Evolutionary conservation across 2,888 invertebrate genomes (phyloP).

Genomic region (Caenorhabditis virilis): DNA sequence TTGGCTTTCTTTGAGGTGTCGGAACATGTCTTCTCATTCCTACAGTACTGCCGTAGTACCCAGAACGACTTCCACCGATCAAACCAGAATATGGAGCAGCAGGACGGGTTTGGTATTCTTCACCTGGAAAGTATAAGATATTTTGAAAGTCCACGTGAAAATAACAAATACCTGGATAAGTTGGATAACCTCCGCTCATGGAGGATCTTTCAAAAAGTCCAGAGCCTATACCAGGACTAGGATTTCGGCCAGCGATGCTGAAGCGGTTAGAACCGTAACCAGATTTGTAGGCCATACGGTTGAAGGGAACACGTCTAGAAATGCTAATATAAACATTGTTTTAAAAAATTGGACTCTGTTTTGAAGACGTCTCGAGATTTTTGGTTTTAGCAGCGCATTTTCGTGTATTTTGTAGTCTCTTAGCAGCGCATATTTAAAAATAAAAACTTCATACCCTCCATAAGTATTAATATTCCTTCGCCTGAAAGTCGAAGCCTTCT

Average conservation of each 20-base stretch:
- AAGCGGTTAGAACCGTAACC: conserved; percentile 42
- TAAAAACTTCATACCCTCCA: conserved; percentile 18
- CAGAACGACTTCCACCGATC: conserved; percentile 30
- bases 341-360: too few species aligned
- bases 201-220: conserved; percentile 23
- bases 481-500: conserved; percentile 37
- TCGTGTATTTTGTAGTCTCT: too few species aligned
- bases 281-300: conserved; percentile 32
- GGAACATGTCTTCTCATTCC: conserved; percentile 27
- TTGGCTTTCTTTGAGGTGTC: conserved; percentile 7
- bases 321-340: too few species aligned
- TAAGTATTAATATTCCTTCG: conserved; percentile 37
- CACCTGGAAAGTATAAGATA: too few species aligned
- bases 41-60: conserved; percentile 32
- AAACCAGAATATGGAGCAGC: conserved; percentile 32
- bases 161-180: too few species aligned
- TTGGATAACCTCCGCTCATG: background rate
- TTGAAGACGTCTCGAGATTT: too few species aligned
- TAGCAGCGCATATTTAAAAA: too few species aligned
- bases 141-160: too few species aligned
- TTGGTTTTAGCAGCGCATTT: too few species aligned
- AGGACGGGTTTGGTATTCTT: conserved; percentile 31
- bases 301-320: conserved; percentile 23
- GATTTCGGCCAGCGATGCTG: conserved; percentile 1
- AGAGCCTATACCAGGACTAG: background rate